Percentiles rank a stretch among this genome's conserved stretches.
Evolutionary conservation across 2,797 vertebrate genomes (phyloP).

Genomic region (Anguilla marmorata): DNA sequence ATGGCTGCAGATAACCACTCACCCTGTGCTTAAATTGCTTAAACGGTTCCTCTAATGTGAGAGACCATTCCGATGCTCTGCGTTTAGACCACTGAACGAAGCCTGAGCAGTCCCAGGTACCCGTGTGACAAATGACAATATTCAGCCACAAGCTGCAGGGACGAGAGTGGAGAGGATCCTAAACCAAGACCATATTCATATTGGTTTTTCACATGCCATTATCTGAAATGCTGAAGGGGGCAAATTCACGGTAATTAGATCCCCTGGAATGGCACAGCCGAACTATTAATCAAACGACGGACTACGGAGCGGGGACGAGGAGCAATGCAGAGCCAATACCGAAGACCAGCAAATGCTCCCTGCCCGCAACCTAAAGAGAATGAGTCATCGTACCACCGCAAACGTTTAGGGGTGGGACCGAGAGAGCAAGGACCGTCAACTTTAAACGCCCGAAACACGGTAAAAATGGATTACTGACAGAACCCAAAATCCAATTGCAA

Average conservation of each 20-base stretch:
- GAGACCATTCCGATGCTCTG: slow-evolving; percentile 47
- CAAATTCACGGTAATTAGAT: slow-evolving; percentile 53
- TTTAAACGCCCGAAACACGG: neutral
- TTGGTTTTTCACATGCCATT: slow-evolving; percentile 44
- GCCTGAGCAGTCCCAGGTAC: slow-evolving; percentile 34
- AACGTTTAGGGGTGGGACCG: neutral
- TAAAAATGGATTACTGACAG: neutral
- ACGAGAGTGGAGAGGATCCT: slow-evolving; percentile 9
- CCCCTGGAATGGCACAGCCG: slow-evolving; percentile 48
- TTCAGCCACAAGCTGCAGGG: slow-evolving; percentile 19
- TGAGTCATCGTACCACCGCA: neutral
- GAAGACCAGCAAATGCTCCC: neutral
- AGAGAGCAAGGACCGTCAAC: neutral
- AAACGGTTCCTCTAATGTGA: slow-evolving; percentile 45
- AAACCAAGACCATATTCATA: slow-evolving; percentile 34
- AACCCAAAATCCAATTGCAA: neutral
- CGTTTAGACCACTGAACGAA: slow-evolving; percentile 38
- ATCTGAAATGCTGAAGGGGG: slow-evolving; percentile 48
- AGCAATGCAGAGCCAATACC: neutral
- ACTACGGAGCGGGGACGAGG: slow-evolving; percentile 19
- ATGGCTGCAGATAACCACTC: slow-evolving; percentile 31
- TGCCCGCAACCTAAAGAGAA: neutral
- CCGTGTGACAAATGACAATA: slow-evolving; percentile 30
- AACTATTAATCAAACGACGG: slow-evolving; percentile 54
- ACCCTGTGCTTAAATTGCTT: slow-evolving; percentile 47